phyloP scores from a whole-genome alignment of 1,140 invertebrate species.

The Acromyrmex echinatior region DNA sequence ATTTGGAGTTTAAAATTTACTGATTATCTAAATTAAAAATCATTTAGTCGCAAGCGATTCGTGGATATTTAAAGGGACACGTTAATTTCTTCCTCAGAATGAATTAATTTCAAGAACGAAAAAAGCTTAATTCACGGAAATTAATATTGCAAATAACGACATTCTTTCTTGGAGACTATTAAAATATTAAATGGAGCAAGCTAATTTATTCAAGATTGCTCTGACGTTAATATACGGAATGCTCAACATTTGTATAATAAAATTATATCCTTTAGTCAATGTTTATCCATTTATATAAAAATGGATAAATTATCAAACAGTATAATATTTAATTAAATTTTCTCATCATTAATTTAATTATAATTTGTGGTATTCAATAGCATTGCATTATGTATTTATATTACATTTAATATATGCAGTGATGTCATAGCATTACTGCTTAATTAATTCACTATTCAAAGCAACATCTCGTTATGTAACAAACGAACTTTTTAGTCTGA shows the following conservation, averaged over 20 bases:
- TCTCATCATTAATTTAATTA: neutral
- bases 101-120: neutral
- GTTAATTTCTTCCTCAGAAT: neutral
- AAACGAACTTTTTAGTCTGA: neutral
- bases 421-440: neutral
- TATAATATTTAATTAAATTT: neutral
- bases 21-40: neutral
- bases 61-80: neutral
- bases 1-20: neutral
- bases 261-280: neutral
- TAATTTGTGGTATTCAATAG: slow-evolving; percentile 1
- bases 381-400: neutral
- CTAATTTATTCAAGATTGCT: neutral
- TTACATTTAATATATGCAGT: neutral
- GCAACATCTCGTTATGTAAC: neutral
- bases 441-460: neutral
- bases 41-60: neutral
- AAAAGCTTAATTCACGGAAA: neutral
- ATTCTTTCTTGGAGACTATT: neutral
- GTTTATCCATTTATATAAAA: neutral
- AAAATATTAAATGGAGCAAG: neutral
- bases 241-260: neutral
- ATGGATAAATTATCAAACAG: neutral
- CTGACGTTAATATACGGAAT: neutral
- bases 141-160: neutral